A percentile compares a stretch with the other conserved stretches of the same genome.
Evolutionary conservation across 2,113 vertebrate species (phyloP).

Genomic region (Etia nguti): DNA sequence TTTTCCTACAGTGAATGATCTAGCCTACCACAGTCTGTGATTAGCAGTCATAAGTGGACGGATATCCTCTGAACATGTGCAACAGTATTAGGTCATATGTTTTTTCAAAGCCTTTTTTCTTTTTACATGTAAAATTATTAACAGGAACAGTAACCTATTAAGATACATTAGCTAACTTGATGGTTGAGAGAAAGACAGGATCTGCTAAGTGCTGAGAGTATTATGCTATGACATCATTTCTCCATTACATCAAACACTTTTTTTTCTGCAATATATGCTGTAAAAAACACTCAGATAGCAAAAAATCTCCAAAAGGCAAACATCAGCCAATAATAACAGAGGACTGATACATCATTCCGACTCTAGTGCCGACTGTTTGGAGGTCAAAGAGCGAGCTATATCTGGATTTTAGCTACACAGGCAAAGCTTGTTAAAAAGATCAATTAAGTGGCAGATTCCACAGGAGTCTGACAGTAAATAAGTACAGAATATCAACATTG

Average conservation of each 20-base stretch:
- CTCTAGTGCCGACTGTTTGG: not conserved
- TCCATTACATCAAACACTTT: not conserved
- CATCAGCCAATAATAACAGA: not conserved
- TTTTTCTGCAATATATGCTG: not conserved
- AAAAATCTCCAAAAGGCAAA: not conserved
- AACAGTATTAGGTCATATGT: not conserved
- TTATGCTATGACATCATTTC: not conserved
- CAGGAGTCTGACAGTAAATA: not conserved
- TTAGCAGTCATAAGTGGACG: not conserved
- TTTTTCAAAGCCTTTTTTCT: not conserved
- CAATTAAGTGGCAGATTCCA: not conserved
- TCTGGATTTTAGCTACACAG: not conserved
- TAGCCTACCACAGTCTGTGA: not conserved
- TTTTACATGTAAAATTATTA: not conserved
- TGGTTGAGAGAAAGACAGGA: not conserved
- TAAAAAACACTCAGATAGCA: not conserved
- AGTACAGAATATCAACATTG: not conserved
- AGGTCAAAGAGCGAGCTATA: not conserved
- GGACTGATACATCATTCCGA: not conserved
- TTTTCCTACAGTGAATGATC: not conserved
- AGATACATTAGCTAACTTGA: not conserved
- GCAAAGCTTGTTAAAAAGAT: not conserved
- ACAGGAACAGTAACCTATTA: not conserved
- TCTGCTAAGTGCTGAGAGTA: not conserved
- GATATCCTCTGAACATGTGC: not conserved